Conservation (phyloP, 2,888 invertebrate species). For the Dicyrtoma fusca region DNA sequence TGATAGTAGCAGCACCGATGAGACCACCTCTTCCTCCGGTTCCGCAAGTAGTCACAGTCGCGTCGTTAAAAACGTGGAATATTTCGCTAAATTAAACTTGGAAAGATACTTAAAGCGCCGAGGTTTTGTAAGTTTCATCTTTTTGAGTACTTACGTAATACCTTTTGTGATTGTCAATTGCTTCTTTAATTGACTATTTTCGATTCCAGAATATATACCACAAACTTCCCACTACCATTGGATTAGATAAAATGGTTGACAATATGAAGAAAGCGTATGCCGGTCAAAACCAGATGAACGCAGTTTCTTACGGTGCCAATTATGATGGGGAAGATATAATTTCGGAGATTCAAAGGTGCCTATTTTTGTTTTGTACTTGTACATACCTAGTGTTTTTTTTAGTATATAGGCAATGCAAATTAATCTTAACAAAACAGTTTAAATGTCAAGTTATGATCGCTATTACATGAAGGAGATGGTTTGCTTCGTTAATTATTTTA, state of each 20-base stretch:
- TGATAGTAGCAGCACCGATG: neutral
- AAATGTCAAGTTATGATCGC: too few relatives aligned
- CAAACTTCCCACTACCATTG: slow-evolving; percentile 2
- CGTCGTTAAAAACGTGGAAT: slow-evolving; percentile 43
- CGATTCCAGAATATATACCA: slow-evolving; percentile 14
- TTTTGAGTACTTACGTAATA: neutral
- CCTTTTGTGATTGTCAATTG: neutral
- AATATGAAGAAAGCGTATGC: slow-evolving; percentile 30
- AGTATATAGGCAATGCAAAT: neutral
- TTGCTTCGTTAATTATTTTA: neutral
- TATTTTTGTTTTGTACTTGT: neutral
- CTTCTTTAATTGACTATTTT: neutral
- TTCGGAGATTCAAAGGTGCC: slow-evolving; percentile 49
- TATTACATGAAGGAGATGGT: too few relatives aligned
- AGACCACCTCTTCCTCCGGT: neutral
- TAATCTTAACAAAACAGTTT: neutral
- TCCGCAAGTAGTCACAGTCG: neutral
- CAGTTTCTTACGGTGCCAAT: slow-evolving; percentile 45
- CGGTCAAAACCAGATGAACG: slow-evolving; percentile 17
- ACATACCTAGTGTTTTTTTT: neutral
- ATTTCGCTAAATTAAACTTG: slow-evolving; percentile 46
- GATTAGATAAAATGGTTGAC: slow-evolving; percentile 23
- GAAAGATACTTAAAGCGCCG: slow-evolving; percentile 47
- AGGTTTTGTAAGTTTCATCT: slow-evolving; percentile 50
- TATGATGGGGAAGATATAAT: slow-evolving; percentile 43